Percentiles rank a stretch among this genome's conserved stretches.
These are phyloP conservation scores for Scolanthus callimorphus DNA, from an alignment of 92 coral and sea anemone genomes.

Conservation along the genomic window DNA sequence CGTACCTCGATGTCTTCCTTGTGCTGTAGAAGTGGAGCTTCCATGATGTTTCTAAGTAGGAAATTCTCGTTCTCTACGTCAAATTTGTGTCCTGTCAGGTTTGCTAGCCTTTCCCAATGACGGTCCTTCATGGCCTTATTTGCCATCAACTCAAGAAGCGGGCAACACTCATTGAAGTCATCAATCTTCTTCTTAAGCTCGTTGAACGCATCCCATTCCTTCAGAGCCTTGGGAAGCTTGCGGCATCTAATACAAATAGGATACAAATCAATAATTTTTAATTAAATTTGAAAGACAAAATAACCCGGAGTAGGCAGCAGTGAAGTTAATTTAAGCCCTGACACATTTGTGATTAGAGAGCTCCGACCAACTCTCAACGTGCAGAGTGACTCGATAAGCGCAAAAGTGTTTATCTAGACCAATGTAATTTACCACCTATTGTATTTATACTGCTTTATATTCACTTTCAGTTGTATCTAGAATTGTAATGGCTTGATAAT, in stretches of 20 bases:
- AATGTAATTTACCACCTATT: too few species aligned
- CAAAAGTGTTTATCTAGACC: too few species aligned
- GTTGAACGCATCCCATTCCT: conserved; percentile 87
- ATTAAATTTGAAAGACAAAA: too few species aligned
- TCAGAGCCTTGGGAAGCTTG: conserved; percentile 83
- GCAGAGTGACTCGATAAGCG: too few species aligned
- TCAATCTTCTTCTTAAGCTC: conserved; percentile 82
- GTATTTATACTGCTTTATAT: too few species aligned
- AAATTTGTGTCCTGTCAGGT: conserved; percentile 75
- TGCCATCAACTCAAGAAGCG: conserved; percentile 79
- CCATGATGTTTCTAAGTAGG: conserved; percentile 82
- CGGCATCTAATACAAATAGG: conserved; percentile 51
- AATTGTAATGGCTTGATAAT: too few species aligned
- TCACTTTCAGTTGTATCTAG: too few species aligned
- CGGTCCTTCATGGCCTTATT: conserved; percentile 91
- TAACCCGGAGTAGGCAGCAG: too few species aligned
- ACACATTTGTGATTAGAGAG: too few species aligned
- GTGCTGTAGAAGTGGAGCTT: conserved; percentile 73
- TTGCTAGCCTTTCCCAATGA: conserved; percentile 84
- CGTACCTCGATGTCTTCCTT: conserved; percentile 94
- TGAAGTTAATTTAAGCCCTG: too few species aligned
- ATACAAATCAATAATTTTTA: too few species aligned
- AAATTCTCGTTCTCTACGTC: conserved; percentile 84
- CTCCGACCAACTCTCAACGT: too few species aligned
- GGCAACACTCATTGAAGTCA: conserved; percentile 88